These are phyloP conservation scores for Drosophila parabipectinata DNA, from an alignment of 1,140 invertebrate genomes.

Conservation along the genomic window DNA sequence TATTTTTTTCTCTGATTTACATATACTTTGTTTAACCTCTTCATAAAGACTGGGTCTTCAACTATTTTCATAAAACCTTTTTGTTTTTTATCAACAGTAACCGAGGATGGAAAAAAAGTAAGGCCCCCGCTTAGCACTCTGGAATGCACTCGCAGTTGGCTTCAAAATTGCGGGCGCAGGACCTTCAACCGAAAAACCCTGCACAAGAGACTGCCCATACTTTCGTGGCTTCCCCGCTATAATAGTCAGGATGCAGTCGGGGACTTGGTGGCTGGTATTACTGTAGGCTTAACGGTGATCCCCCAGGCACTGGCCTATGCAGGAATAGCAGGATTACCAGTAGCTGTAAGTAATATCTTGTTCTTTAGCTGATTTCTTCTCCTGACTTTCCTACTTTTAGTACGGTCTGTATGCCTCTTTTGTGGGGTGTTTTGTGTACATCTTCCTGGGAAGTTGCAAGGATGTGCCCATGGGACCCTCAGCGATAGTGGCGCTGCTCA, in stretches of 20 bases:
- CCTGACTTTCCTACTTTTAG: constrained; percentile 78
- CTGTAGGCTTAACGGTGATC: constrained; percentile 93
- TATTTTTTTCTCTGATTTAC: background rate
- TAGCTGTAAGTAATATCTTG: constrained; percentile 72
- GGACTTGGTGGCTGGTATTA: constrained; percentile 93
- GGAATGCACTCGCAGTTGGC: constrained; percentile 50
- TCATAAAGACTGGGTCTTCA: background rate
- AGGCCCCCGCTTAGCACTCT: constrained; percentile 31
- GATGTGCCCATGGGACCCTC: constrained; percentile 93
- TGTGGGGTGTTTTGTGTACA: constrained; percentile 95
- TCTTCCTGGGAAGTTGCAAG: constrained; percentile 94
- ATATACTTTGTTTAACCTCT: constrained; percentile 5
- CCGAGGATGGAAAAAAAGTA: constrained; percentile 70
- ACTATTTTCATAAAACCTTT: background rate
- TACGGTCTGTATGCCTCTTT: constrained; percentile 96
- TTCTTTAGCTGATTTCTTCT: too few relatives aligned
- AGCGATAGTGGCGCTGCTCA: constrained; percentile 92
- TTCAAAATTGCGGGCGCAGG: constrained; percentile 39
- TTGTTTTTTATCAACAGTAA: constrained; percentile 40
- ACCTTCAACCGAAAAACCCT: constrained; percentile 88
- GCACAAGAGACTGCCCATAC: constrained; percentile 89
- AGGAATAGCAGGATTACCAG: constrained; percentile 91
- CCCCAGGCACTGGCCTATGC: constrained; percentile 93
- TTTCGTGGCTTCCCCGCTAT: constrained; percentile 90
- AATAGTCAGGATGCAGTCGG: constrained; percentile 88